Conservation (phyloP, 2,888 invertebrate genomes). For the Fissipunctia ypsillon region DNA sequence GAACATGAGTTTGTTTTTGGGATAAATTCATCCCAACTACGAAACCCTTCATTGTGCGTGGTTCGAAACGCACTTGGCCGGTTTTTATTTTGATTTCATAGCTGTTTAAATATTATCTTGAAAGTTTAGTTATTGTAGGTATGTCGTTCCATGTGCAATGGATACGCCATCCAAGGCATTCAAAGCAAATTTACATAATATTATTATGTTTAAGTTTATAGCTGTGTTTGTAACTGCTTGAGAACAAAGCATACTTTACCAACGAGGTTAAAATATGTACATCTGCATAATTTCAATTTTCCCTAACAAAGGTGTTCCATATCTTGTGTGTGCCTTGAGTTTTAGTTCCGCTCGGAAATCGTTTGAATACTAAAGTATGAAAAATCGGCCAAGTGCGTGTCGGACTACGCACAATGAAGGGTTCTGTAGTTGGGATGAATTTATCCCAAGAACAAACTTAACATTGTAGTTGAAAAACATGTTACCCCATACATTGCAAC, state of each 20-base stretch:
- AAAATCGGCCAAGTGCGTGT: no score
- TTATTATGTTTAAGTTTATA: conserved; percentile 24
- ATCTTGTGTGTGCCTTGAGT: conserved; percentile 4
- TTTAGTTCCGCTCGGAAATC: conserved; percentile 21
- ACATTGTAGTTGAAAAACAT: no score
- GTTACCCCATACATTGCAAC: no score
- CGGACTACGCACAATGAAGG: no score
- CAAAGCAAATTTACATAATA: conserved; percentile 33
- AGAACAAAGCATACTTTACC: conserved; percentile 28
- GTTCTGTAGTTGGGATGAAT: no score
- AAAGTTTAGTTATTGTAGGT: background rate
- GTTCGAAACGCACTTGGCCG: no score
- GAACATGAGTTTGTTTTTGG: no score
- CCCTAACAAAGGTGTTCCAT: conserved; percentile 16
- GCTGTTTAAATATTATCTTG: background rate
- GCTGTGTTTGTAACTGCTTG: conserved; percentile 31
- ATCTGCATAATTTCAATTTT: conserved; percentile 39
- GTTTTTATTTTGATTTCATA: background rate
- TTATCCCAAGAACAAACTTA: no score
- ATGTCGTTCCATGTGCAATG: background rate
- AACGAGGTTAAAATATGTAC: conserved; percentile 17
- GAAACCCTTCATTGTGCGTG: no score
- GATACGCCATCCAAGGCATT: conserved; percentile 6
- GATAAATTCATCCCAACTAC: no score
- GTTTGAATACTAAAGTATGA: background rate